Base-by-base conservation (phyloP, 2,113 vertebrate genomes). In the Brienomyrus longianalis region DNA sequence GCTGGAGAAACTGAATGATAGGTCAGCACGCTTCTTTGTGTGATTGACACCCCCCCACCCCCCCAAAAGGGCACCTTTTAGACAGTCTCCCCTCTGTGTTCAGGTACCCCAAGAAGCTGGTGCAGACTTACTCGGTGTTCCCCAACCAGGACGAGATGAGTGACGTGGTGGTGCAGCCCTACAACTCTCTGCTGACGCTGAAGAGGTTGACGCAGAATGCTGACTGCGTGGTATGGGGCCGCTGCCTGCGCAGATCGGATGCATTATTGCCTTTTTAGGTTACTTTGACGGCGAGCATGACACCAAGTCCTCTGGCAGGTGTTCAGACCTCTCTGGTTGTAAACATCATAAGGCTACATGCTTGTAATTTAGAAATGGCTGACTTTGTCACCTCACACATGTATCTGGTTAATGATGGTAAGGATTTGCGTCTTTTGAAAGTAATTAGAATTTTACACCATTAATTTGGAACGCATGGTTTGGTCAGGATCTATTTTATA, bases 131-230 rank as follows among this genome's bases (percentile, higher is more conserved):
- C 92, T 99, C 98, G 0, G 98, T 99, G 87, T 99, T 99, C 93
- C 98, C 98, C 6, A 99, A 98, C 95, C 98, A 99, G 95, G 98
- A 99, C 0, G 98, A 99, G 95, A 99, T 99, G 98, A 99, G 98
- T 0, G 98, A 99, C 0, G 98, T 99, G 59, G 98, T 99, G 0
- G 98, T 99, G 27, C 98, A 99, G 94, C 98, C 98, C 0, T 99
- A 99, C 94, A 99, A 99, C 95, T 99, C 98, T 0, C 95, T 99
- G 88, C 96, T 99, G 90, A 99, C 98, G 0, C 95, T 99, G 90
- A 99, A 99, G 95, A 96, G 98, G 92, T 96, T 99, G 94, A 99
- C 98, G 5, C 98, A 99, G 96, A 99, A 99, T 0, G 98, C 98
- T 2, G 98, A 99, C 94, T 99, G 98, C 1, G 98, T 99, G 97